Percentiles rank a stretch among this genome's conserved stretches.
phyloP scores from a whole-genome alignment of 2,113 vertebrate species.

The Candoia aspera region DNA sequence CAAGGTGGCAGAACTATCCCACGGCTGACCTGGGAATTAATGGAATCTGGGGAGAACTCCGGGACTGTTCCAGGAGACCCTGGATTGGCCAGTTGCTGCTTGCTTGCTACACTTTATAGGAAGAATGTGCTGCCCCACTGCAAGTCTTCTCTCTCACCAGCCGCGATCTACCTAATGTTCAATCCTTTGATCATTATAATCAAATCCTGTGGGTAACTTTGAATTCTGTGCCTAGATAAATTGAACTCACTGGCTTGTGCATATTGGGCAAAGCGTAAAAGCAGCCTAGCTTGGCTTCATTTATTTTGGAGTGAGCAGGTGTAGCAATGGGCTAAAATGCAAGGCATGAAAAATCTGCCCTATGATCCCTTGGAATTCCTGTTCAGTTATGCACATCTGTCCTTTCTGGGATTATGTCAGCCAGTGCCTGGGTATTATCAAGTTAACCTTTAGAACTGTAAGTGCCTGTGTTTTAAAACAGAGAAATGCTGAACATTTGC shows the following conservation, averaged over 20 bases:
- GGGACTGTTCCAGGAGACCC: background rate
- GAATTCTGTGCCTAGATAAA: background rate
- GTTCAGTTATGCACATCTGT: too few relatives aligned
- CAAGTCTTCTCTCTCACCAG: background rate
- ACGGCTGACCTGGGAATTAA: background rate
- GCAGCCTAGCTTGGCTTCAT: background rate
- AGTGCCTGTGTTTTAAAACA: background rate
- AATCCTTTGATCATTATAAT: background rate
- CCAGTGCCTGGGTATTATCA: background rate
- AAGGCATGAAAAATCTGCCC: background rate
- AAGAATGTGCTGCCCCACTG: background rate
- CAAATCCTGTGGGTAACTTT: background rate
- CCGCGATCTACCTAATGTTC: background rate
- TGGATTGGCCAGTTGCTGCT: background rate
- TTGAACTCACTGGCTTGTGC: background rate
- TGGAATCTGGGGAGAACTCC: background rate
- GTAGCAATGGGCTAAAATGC: too few relatives aligned
- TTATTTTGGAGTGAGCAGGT: background rate
- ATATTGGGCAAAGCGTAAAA: background rate
- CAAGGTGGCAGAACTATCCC: background rate
- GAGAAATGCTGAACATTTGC: background rate
- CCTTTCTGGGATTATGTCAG: background rate
- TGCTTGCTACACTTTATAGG: background rate
- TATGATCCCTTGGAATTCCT: background rate
- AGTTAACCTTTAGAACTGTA: background rate